phyloP scores from a whole-genome alignment of 92 coral and sea anemone species.

The Desmophyllum pertusum region DNA sequence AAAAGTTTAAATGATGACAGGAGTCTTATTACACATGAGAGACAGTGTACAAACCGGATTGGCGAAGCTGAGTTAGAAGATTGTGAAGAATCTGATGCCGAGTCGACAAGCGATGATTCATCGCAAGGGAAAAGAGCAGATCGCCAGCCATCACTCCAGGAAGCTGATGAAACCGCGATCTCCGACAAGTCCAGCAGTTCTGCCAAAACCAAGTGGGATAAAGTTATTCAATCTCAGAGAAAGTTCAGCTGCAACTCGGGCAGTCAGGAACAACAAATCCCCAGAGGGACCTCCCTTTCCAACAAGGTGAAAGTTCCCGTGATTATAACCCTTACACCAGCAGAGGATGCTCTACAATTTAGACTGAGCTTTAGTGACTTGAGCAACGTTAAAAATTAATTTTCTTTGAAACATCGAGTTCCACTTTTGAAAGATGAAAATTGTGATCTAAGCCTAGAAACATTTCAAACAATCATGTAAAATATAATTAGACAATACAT shows the following conservation, averaged over 20 bases:
- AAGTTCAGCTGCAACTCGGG: neutral
- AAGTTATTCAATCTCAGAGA: neutral
- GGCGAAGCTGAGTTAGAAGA: neutral
- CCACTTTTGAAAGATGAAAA: neutral
- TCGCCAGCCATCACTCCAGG: neutral
- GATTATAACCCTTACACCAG: conserved; percentile 40
- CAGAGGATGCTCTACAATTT: conserved; percentile 18
- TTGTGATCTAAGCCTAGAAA: neutral
- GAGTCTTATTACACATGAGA: neutral
- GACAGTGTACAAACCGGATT: neutral
- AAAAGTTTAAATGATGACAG: neutral
- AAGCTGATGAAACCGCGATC: neutral
- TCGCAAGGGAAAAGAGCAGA: neutral
- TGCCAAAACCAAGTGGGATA: neutral
- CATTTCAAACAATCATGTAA: too few species aligned
- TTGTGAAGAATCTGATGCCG: conserved; percentile 1
- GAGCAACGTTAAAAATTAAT: neutral
- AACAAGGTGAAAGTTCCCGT: conserved; percentile 14
- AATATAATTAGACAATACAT: too few species aligned
- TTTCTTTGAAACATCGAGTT: neutral
- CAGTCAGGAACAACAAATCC: neutral
- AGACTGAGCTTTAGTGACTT: conserved; percentile 37
- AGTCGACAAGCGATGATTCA: neutral
- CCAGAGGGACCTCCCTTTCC: neutral
- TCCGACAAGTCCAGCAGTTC: neutral